Evolutionary conservation across 2,888 invertebrate genomes (phyloP).

Genomic region (Zonitis immaculata): DNA sequence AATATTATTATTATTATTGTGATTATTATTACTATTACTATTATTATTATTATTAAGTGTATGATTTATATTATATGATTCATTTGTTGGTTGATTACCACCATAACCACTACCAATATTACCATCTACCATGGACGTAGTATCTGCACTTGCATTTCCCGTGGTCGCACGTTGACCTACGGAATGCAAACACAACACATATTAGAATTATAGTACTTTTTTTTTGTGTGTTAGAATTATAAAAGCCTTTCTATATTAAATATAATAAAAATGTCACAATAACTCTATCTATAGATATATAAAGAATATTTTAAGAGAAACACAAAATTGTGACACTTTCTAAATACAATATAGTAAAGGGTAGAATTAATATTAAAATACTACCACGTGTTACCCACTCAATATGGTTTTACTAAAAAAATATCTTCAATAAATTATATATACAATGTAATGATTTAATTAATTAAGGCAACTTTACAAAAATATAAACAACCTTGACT

Average conservation of each 20-base stretch:
- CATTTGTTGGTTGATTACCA: conserved; percentile 23
- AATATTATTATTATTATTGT: neutral
- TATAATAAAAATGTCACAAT: neutral
- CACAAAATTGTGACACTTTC: neutral
- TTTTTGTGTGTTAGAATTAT: neutral
- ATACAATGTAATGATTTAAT: neutral
- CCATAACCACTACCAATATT: conserved; percentile 25
- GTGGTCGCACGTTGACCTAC: conserved; percentile 49
- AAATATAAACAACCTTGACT: neutral
- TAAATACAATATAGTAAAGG: neutral
- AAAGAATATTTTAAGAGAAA: neutral
- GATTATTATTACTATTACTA: too few relatives aligned
- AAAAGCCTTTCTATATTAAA: neutral
- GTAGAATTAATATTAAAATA: neutral
- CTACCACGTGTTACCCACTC: conserved; percentile 18
- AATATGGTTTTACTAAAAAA: neutral
- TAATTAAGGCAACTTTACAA: neutral
- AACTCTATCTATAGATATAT: neutral
- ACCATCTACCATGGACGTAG: conserved; percentile 30
- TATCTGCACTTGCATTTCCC: conserved; percentile 43
- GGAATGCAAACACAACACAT: conserved; percentile 40
- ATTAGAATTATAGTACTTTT: conserved; percentile 9
- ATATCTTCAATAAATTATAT: neutral
- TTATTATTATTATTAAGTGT: too few relatives aligned
- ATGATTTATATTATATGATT: neutral